A percentile compares a stretch with the other conserved stretches of the same genome.
Evolutionary conservation across 1,140 invertebrate species (phyloP).

Genomic region (Ostrea edulis): DNA sequence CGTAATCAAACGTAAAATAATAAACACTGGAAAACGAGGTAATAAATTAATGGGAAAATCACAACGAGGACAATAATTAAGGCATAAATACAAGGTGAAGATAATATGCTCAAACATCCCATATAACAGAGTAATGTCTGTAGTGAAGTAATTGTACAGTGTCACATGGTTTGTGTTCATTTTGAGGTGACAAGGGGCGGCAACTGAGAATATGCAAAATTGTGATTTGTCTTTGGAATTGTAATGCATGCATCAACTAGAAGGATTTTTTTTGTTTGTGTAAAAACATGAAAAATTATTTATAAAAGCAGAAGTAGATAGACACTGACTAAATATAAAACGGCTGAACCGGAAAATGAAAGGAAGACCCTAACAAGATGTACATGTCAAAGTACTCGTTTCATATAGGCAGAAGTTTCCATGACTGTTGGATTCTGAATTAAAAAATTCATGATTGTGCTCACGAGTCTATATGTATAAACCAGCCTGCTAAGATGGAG

Average conservation of each 20-base stretch:
- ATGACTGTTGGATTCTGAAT: neutral
- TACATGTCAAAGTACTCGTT: neutral
- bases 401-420: too few species aligned
- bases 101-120: constrained; percentile 19
- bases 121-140: neutral
- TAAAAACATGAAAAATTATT: too few species aligned
- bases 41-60: neutral
- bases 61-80: neutral
- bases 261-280: too few species aligned
- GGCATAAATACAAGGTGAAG: neutral
- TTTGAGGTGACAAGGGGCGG: neutral
- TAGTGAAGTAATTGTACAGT: neutral
- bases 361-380: neutral
- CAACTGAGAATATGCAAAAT: neutral
- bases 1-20: neutral
- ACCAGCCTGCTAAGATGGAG: neutral
- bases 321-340: neutral
- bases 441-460: neutral
- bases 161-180: constrained; percentile 4
- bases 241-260: too few species aligned
- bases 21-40: neutral
- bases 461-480: neutral
- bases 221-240: too few species aligned
- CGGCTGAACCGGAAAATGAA: neutral
- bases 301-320: too few species aligned